These are phyloP conservation scores for Globia sparganii DNA, from an alignment of 2,888 invertebrate species.

Conservation along the genomic window DNA sequence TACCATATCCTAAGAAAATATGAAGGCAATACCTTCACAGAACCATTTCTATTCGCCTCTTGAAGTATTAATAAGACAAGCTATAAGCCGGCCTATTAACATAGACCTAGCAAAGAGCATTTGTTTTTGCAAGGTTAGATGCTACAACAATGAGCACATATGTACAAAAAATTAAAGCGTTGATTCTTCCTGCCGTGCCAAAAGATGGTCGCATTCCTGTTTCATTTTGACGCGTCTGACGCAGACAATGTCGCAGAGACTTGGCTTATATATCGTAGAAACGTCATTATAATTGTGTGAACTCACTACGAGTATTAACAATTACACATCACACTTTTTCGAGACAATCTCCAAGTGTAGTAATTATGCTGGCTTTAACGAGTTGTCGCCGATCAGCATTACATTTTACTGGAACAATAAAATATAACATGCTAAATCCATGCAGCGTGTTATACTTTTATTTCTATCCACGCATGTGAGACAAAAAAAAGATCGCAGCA, in stretches of 20 bases:
- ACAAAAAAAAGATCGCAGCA: neutral
- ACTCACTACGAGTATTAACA: too few species aligned
- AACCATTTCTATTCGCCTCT: constrained; percentile 56
- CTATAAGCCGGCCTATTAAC: neutral
- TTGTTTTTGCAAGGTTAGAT: neutral
- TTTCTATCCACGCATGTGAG: neutral
- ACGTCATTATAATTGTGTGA: too few species aligned
- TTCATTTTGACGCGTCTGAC: neutral
- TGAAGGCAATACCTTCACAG: constrained; percentile 68
- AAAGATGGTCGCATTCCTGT: neutral
- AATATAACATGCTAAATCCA: neutral
- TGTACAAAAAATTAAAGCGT: neutral
- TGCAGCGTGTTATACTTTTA: neutral
- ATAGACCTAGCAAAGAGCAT: neutral
- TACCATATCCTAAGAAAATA: constrained; percentile 75
- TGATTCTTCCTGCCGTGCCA: neutral
- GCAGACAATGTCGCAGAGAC: neutral
- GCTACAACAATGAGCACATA: too few species aligned
- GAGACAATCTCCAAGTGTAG: neutral
- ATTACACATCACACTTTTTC: too few species aligned
- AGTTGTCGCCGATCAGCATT: neutral
- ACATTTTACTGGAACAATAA: neutral
- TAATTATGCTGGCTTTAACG: neutral
- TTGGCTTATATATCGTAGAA: neutral
- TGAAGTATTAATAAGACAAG: constrained; percentile 26